Evolutionary conservation across 1,140 invertebrate genomes (phyloP).

Genomic region (Oscheius sp.): DNA sequence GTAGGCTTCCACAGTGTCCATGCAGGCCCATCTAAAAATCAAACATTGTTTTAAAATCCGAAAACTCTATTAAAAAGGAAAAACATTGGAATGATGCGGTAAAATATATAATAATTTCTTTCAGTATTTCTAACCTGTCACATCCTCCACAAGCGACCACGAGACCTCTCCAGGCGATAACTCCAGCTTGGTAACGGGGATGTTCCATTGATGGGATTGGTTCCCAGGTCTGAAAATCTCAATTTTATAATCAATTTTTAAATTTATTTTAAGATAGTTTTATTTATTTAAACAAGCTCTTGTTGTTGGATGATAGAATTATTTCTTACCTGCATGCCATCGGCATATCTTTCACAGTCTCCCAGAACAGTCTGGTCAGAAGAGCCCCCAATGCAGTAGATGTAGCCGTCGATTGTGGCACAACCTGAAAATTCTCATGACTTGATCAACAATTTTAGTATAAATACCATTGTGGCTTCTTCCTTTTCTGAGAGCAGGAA

Average conservation of each 20-base stretch:
- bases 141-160: constrained; percentile 67
- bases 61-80: too few relatives aligned
- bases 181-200: constrained; percentile 74
- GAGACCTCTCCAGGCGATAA: constrained; percentile 62
- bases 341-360: constrained; percentile 74
- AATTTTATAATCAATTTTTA: too few relatives aligned
- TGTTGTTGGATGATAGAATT: too few relatives aligned
- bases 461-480: constrained; percentile 65
- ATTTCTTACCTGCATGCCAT: constrained; percentile 62
- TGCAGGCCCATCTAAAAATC: constrained; percentile 67
- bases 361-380: constrained; percentile 74
- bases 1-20: constrained; percentile 67
- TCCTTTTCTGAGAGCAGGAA: constrained; percentile 69
- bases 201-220: constrained; percentile 69
- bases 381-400: constrained; percentile 79
- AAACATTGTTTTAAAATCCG: too few relatives aligned
- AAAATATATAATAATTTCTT: too few relatives aligned
- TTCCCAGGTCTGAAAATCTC: constrained; percentile 65
- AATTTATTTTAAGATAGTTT: too few relatives aligned
- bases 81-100: too few relatives aligned
- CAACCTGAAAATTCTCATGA: too few relatives aligned
- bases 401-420: constrained; percentile 70
- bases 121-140: too few relatives aligned
- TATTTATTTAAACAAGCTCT: too few relatives aligned
- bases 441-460: too few relatives aligned